Base-by-base conservation (phyloP, 2,113 vertebrate genomes). In the Aix galericulata region DNA sequence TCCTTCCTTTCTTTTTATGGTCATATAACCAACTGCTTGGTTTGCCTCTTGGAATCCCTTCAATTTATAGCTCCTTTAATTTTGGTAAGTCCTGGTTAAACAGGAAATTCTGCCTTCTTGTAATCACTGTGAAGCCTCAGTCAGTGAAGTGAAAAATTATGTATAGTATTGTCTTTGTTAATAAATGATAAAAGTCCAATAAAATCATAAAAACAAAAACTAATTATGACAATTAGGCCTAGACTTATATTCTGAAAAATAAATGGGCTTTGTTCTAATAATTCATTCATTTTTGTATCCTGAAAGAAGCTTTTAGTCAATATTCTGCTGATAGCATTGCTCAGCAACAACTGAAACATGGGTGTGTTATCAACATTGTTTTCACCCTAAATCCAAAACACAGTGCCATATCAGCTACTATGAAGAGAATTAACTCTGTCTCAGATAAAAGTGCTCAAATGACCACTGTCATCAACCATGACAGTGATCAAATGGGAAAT, bases 1-100 rank as follows among this genome's bases (percentile, higher is more conserved):
- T 4, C 60, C 18, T 46, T 29, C 11, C 6, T 67, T 6, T 87
- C 7, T 82, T 79, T 67, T 75, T 42, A 27, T 26, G 4, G 10
- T 71, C n/a, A 21, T 1, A 3, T 82, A 75, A 9, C 8, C 13
- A 44, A 40, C 1, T 0, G 21, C 38, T 40, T 38, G 0, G 20
- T 72, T 82, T 85, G 1, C 5, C 75, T 72, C 27, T 75, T 18
- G 17, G 3, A 2, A 29, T 40, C 62, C 38, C 64, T 73, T 64
- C 17, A 22, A 48, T 42, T 52, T 26, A 26, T 53, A 66, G 4
- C 27, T 63, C 31, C 4, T 31, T 72, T 17, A 22, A 31, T 60
- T 88, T 74, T 73, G 9, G 0, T 36, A 40, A 59, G 1, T 46
- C 16, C 17, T 46, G 2, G 4, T 42, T 64, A 42, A 91, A 62